These are phyloP conservation scores for Holothuria glaberrima DNA, from an alignment of 35 echinoderm and acorn worm species.

Conservation along the genomic window DNA sequence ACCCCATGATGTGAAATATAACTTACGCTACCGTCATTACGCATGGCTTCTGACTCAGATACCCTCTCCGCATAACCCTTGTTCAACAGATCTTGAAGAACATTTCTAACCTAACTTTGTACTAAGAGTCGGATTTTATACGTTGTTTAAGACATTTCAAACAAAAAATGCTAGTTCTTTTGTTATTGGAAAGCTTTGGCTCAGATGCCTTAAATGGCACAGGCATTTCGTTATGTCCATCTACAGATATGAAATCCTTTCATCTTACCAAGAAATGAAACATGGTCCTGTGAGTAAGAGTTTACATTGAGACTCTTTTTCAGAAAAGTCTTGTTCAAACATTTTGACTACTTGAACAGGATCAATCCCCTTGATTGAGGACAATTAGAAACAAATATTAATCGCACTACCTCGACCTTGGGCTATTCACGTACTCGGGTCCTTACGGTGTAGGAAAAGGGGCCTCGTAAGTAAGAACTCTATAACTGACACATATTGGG, in stretches of 20 bases:
- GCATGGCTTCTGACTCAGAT: conserved; percentile 12
- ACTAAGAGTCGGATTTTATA: conserved; percentile 46
- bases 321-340: conserved; percentile 65
- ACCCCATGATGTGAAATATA: conserved; percentile 73
- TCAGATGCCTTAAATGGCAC: conserved; percentile 66
- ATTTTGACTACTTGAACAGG: conserved; percentile 48
- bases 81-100: conserved; percentile 57
- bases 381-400: conserved; percentile 7
- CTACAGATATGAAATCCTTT: conserved; percentile 51
- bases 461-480: not conserved
- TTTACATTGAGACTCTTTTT: not conserved
- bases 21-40: conserved; percentile 40
- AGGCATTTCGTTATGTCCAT: conserved; percentile 77
- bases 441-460: not conserved
- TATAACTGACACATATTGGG: conserved; percentile 36
- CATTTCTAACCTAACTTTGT: conserved; percentile 25
- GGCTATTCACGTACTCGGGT: not conserved
- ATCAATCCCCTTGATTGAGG: conserved; percentile 44
- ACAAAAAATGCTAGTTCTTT: conserved; percentile 36
- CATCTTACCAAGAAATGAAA: conserved; percentile 57
- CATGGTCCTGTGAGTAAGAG: conserved; percentile 62
- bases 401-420: not conserved
- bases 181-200: conserved; percentile 70
- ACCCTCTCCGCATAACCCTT: conserved; percentile 66
- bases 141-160: conserved; percentile 54